These are phyloP conservation scores for Chaetura pelagica DNA, from an alignment of 2,113 vertebrate species.

Conservation along the genomic window DNA sequence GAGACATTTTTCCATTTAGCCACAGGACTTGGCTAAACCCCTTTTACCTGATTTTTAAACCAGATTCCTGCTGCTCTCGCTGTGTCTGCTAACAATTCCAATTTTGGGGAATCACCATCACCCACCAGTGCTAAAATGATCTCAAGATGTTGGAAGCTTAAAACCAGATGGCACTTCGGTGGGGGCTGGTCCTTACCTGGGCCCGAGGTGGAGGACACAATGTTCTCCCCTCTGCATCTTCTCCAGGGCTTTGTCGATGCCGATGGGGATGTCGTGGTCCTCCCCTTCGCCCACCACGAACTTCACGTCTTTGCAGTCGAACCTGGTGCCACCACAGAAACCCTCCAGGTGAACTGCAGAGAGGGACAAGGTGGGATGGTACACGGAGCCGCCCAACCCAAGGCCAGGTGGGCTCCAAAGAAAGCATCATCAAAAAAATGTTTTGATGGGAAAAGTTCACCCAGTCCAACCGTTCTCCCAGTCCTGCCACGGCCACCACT, in stretches of 20 bases:
- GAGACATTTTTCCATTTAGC: neutral
- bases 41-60: neutral
- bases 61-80: neutral
- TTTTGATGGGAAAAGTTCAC: no score
- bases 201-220: conserved; percentile 86
- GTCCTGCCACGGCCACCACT: no score
- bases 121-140: rapidly evolving
- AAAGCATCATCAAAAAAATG: neutral
- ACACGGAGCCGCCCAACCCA: neutral
- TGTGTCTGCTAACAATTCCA: neutral
- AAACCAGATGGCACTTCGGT: rapidly evolving
- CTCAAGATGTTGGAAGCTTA: neutral
- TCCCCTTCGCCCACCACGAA: conserved; percentile 91
- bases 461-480: no score
- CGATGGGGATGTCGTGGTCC: conserved; percentile 90
- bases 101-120: rapidly evolving
- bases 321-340: conserved; percentile 77
- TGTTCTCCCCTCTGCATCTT: conserved; percentile 96
- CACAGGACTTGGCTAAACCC: neutral
- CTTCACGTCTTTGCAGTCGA: conserved; percentile 88
- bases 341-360: conserved; percentile 90
- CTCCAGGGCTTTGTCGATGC: conserved; percentile 94
- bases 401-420: neutral
- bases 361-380: neutral
- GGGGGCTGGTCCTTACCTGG: conserved; percentile 76